phyloP scores from a whole-genome alignment of 2,113 vertebrate species.

The Enhydra lutris region DNA sequence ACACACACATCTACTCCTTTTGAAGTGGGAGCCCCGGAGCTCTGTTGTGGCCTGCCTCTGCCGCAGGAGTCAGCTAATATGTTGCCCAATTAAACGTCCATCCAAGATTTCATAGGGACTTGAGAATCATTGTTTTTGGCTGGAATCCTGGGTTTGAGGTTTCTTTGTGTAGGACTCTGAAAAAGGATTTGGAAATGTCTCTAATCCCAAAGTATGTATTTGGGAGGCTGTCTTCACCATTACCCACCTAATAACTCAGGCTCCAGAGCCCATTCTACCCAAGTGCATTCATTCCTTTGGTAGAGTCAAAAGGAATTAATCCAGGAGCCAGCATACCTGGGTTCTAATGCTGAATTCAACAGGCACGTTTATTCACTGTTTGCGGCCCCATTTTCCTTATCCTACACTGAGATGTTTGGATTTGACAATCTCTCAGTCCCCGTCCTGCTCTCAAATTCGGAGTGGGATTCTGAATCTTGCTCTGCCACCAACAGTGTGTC shows the following conservation, averaged over 20 bases:
- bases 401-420: background rate
- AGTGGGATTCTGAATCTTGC: constrained; percentile 58
- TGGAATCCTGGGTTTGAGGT: constrained; percentile 69
- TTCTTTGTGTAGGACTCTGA: constrained; percentile 66
- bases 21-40: background rate
- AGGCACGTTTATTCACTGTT: background rate
- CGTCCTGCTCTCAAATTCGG: background rate
- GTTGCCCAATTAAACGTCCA: constrained; percentile 61
- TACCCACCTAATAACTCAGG: constrained; percentile 57
- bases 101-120: constrained; percentile 70
- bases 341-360: background rate
- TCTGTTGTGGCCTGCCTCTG: background rate
- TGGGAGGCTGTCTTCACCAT: constrained; percentile 60
- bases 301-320: background rate
- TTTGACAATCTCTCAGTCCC: background rate
- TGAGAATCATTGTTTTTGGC: constrained; percentile 71
- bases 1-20: background rate
- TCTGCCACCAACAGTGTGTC: constrained; percentile 75
- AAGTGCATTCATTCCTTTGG: background rate
- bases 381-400: background rate
- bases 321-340: background rate
- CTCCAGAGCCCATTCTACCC: constrained; percentile 30
- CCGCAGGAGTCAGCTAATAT: background rate
- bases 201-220: constrained; percentile 58
- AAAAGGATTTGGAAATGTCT: constrained; percentile 68